These are phyloP conservation scores for Campopleginae sp. DNA, from an alignment of 2,888 invertebrate species.

Conservation along the genomic window DNA sequence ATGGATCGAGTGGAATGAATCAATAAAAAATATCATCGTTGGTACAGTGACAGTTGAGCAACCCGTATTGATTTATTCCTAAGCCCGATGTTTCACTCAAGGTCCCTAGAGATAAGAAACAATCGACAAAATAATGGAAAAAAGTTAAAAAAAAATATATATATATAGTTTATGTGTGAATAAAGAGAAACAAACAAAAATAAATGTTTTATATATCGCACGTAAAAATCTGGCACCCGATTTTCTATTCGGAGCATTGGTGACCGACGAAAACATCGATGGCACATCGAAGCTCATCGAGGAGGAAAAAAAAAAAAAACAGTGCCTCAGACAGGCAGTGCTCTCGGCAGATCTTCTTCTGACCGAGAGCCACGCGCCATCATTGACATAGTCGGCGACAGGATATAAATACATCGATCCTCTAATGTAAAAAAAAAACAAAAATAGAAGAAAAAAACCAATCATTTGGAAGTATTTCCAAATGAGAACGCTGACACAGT, in stretches of 20 bases:
- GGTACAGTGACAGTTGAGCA: slow-evolving; percentile 54
- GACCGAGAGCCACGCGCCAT: slow-evolving; percentile 65
- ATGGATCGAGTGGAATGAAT: neutral
- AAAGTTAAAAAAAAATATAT: neutral
- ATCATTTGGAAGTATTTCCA: slow-evolving; percentile 47
- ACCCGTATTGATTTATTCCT: slow-evolving; percentile 37
- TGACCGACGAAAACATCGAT: slow-evolving; percentile 52
- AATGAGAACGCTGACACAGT: slow-evolving; percentile 62
- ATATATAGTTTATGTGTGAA: neutral
- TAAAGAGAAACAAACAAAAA: slow-evolving; percentile 14
- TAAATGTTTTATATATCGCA: neutral
- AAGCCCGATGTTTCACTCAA: slow-evolving; percentile 8
- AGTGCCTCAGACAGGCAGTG: slow-evolving; percentile 4
- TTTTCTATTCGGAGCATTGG: slow-evolving; percentile 59
- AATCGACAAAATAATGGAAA: neutral
- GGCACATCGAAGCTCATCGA: slow-evolving; percentile 33
- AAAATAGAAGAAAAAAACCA: slow-evolving; percentile 40
- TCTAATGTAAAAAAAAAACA: slow-evolving; percentile 48
- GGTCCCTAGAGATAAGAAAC: slow-evolving; percentile 10
- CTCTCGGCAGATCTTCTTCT: slow-evolving; percentile 39
- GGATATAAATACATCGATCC: slow-evolving; percentile 61
- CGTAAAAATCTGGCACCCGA: slow-evolving; percentile 27
- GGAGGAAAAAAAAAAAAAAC: slow-evolving; percentile 25
- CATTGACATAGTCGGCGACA: slow-evolving; percentile 63
- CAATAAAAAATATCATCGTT: neutral